Percentiles rank a stretch among this genome's conserved stretches.
Evolutionary conservation across 2,797 vertebrate species (phyloP).

Genomic region (Paramormyrops hopkinsi): DNA sequence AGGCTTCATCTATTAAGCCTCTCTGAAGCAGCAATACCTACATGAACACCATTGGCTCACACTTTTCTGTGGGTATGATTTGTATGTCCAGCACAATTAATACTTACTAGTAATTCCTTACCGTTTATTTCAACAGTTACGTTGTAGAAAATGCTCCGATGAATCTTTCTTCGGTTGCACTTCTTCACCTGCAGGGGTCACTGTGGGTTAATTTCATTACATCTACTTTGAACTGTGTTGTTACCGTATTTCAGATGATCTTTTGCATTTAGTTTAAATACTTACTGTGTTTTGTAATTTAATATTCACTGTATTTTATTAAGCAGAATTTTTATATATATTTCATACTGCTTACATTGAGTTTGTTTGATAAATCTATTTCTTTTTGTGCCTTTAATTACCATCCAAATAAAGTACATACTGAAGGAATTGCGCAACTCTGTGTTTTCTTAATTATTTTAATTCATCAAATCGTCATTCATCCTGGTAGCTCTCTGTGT

Average conservation of each 20-base stretch:
- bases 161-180: conserved; percentile 6
- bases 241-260: background rate
- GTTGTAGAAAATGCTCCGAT: background rate
- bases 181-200: conserved; percentile 28
- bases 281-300: background rate
- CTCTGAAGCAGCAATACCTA: conserved; percentile 17
- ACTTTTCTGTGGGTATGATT: background rate
- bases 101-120: background rate
- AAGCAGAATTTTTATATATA: background rate
- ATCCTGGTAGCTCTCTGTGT: background rate
- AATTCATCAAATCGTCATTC: background rate
- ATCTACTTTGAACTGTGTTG: background rate
- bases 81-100: background rate
- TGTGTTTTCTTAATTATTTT: background rate
- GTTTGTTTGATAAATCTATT: background rate
- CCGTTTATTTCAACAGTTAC: background rate
- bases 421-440: background rate
- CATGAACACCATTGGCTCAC: background rate
- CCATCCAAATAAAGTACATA: background rate
- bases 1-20: conserved; percentile 40
- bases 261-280: background rate
- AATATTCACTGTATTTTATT: background rate
- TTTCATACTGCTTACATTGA: background rate
- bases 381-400: background rate
- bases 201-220: conserved; percentile 35